Evolutionary conservation across 2,888 invertebrate genomes (phyloP), one percentile per base, ranked within the genome.

Genomic region (Drosophila tripunctata): DNA sequence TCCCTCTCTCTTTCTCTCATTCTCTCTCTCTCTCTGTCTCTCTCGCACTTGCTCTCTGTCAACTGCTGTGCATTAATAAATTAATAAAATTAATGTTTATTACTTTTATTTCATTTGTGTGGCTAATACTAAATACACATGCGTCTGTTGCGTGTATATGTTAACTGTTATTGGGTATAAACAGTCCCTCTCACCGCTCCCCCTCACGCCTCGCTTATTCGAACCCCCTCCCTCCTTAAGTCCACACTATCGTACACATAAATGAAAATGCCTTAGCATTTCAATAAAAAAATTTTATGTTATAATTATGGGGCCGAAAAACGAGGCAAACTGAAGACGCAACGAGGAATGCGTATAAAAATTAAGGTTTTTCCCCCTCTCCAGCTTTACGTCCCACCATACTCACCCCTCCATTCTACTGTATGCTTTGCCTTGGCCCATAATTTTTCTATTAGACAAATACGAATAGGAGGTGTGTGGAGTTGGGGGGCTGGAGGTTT

Each of bases 391-490:
- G 2, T 2, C 8, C 2, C 4, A 10, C 10, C 8, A n/a, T n/a
- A n/a, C 21, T 4, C 4, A 24, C 10, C 3, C 10, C 10, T 27
- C 6, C 22, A n/a, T 6, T 14, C 5, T 38, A 17, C 35, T 7
- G 14, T 22, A 21, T 44, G 36, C 43, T 45, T n/a, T 63, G 57
- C 66, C 54, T 56, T 57, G 50, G 65, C 62, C 66, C 75, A 79
- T 76, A 56, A 78, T 87, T 70, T 78, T 87, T 86, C 83, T 86
- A 82, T 84, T 87, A 86, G 75, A 74, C 86, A 87, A 87, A 87
- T 80, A 87, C 61, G 67, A 52, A 41, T 35, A 41, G 54, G 24
- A 56, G 14, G 14, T 22, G 12, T 19, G 8, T 19, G 47, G 10
- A 22, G 6, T 41, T n/a, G 19, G 38, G 22, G 30, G 15, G 33